Conservation (phyloP, 2,888 invertebrate species). For the Cylindroiulus punctatus region DNA sequence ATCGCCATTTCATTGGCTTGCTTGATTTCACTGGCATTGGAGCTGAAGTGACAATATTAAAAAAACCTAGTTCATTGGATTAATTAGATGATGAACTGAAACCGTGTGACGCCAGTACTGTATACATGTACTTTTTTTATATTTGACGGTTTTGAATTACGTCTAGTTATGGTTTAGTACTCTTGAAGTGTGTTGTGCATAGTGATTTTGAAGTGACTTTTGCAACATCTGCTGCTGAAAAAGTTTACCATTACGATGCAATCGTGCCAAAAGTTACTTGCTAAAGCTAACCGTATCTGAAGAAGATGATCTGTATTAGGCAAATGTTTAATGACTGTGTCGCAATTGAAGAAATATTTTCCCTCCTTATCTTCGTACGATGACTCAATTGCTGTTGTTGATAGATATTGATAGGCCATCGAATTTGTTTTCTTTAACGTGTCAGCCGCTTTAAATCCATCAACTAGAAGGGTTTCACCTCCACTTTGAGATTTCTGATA, state of each 20-base stretch:
- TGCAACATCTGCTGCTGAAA: not conserved
- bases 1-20: too few relatives aligned
- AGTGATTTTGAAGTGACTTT: not conserved
- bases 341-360: constrained; percentile 71
- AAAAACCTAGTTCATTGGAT: too few relatives aligned
- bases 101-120: not conserved
- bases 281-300: constrained; percentile 71
- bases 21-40: too few relatives aligned
- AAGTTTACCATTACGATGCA: not conserved
- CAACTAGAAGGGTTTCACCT: constrained; percentile 79
- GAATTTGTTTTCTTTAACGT: constrained; percentile 70
- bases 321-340: constrained; percentile 73
- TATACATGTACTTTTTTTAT: not conserved
- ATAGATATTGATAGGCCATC: constrained; percentile 72
- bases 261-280: too few relatives aligned
- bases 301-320: constrained; percentile 70
- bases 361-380: constrained; percentile 74
- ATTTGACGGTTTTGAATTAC: not conserved
- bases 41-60: too few relatives aligned
- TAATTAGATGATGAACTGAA: not conserved
- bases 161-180: not conserved
- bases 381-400: constrained; percentile 71
- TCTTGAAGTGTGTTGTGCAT: not conserved
- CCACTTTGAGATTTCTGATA: constrained; percentile 66
- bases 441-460: constrained; percentile 77